phyloP scores from a whole-genome alignment of 2,797 vertebrate genomes.

The Diceros bicornis region DNA sequence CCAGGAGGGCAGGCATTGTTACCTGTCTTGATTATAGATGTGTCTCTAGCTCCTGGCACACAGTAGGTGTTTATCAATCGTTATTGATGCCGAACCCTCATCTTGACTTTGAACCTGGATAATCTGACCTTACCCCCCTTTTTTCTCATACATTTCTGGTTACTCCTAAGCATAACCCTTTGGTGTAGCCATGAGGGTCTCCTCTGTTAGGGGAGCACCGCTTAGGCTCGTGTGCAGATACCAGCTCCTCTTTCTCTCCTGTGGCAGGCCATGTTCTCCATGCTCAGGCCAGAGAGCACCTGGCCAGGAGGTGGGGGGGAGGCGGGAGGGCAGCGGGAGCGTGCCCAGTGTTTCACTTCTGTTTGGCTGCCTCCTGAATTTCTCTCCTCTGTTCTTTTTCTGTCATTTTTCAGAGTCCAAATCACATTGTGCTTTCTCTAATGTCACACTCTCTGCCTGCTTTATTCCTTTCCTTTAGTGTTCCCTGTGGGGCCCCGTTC shows the following conservation, averaged over 20 bases:
- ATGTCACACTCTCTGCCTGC: too few species aligned
- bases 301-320: not conserved
- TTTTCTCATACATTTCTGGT: not conserved
- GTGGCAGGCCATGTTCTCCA: not conserved
- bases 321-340: accelerated
- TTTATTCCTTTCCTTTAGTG: not conserved
- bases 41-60: not conserved
- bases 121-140: not conserved
- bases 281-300: not conserved
- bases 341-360: not conserved
- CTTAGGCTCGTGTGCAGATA: not conserved
- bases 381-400: not conserved
- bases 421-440: too few species aligned
- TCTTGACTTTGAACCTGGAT: not conserved
- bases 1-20: not conserved
- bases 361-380: too few species aligned
- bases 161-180: not conserved
- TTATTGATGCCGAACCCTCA: not conserved
- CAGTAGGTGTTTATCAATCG: not conserved
- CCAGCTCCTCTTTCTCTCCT: too few species aligned
- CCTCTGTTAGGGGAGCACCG: not conserved
- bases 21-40: not conserved
- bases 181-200: not conserved
- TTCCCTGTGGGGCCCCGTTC: not conserved
- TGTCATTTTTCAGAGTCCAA: not conserved